Conservation (phyloP, 2,888 invertebrate species). For the Ephialtes manifestator region DNA sequence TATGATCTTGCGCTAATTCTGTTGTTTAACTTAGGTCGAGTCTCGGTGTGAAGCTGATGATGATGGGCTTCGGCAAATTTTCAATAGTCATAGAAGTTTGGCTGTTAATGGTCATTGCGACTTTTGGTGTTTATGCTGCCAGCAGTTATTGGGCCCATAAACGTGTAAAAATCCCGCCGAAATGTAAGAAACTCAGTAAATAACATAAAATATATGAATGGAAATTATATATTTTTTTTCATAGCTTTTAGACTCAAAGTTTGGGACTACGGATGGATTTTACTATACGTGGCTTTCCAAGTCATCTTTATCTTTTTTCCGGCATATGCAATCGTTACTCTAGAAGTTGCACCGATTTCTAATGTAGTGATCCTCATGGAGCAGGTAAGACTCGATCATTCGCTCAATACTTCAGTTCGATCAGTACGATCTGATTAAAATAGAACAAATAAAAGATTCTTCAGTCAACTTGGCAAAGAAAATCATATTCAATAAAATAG, state of each 20-base stretch:
- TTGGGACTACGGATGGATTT: conserved; percentile 85
- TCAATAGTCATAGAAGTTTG: conserved; percentile 88
- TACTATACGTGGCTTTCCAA: conserved; percentile 83
- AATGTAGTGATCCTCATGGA: conserved; percentile 88
- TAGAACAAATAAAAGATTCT: not conserved
- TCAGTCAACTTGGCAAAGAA: not conserved
- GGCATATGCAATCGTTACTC: conserved; percentile 83
- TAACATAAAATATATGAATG: conserved; percentile 10
- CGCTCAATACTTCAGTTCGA: not conserved
- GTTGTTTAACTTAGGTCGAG: conserved; percentile 83
- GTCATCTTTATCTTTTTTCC: conserved; percentile 85
- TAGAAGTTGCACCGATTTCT: conserved; percentile 88
- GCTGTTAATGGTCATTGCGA: conserved; percentile 86
- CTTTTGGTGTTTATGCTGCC: conserved; percentile 85
- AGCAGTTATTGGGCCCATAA: conserved; percentile 87
- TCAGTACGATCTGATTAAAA: conserved; percentile 39
- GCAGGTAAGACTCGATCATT: conserved; percentile 85
- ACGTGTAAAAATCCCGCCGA: conserved; percentile 77
- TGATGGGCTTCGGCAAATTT: conserved; percentile 88
- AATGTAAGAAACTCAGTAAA: conserved; percentile 81
- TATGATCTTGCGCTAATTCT: conserved; percentile 11
- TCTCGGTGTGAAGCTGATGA: conserved; percentile 88
- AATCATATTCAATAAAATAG: conserved; percentile 3
- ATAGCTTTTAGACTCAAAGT: conserved; percentile 81
- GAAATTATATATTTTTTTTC: conserved; percentile 68